Base-by-base conservation (phyloP, 2,888 invertebrate species). In the Eupithecia inturbata region DNA sequence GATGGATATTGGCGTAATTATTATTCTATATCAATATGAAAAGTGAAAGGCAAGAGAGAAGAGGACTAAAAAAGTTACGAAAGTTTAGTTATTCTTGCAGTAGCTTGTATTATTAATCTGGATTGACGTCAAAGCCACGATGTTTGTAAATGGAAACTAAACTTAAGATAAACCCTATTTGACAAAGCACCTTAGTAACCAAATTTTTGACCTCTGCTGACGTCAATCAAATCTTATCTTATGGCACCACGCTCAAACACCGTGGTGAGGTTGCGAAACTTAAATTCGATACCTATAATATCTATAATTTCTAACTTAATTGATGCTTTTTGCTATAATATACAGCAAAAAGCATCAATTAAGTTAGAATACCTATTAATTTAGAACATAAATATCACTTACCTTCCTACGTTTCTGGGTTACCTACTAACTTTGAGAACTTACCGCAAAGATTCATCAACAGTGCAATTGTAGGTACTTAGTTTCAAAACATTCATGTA, bases 201-300 rank as follows among this genome's bases (percentile, higher is more conserved):
- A 82, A 86, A 84, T 80, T 57, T 82, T 78, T 87, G 86, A 89
- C 87, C 89, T 82, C 72, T 80, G 73, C 68, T 84, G 87, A 77
- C 89, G 90, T 90, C 89, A 90, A 84, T 82, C 77, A 82, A 75
- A 88, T 88, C 87, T 84, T 89, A 89, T 89, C 88, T 41, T 6
- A 49, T 78, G 73, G 73, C 62, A 80, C 82, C 72, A 74, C 62
- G 77, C 71, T 72, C 78, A 53, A 64, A 36, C 64, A 36, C 36
- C 36, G 64, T 36, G 31, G 64, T 36, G n/a, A 62, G 31, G 28
- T 31, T 36, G 33, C 14, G 16, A 63, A 62, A 28, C 62, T 28
- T 22, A 9, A 31, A 6, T 28, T 62, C 16, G n/a, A 53, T 36
- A n/a, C n/a, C n/a, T n/a, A n/a, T n/a, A n/a, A n/a, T n/a, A n/a